Evolutionary conservation across 2,888 invertebrate genomes (phyloP).

Genomic region (Hypercompe scribonia): DNA sequence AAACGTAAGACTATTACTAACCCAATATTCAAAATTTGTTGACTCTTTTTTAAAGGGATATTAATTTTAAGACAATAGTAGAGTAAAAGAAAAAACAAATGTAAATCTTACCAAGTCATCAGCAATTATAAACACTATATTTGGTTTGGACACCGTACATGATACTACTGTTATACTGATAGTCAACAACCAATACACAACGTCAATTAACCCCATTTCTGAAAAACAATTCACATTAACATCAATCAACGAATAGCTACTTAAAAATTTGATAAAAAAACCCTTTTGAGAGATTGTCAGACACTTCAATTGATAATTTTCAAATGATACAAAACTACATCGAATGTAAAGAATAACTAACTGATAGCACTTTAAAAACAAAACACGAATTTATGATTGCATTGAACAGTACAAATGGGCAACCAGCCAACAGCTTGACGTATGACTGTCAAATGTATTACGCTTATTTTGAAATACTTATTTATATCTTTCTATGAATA

Average conservation of each 20-base stretch:
- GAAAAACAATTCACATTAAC: background rate
- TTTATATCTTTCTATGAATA: background rate
- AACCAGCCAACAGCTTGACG: background rate
- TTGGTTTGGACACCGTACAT: conserved; percentile 62
- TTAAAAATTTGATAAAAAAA: too few species aligned
- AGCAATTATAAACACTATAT: conserved; percentile 92
- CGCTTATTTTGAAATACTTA: background rate
- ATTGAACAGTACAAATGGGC: background rate
- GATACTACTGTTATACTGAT: conserved; percentile 7
- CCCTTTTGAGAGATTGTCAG: background rate
- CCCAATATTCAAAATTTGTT: background rate
- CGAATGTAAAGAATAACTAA: background rate
- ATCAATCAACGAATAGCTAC: background rate
- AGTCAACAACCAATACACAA: conserved; percentile 12
- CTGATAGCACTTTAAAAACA: background rate
- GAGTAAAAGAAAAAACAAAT: background rate
- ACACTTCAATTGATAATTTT: background rate
- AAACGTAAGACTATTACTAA: background rate
- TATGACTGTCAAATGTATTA: background rate
- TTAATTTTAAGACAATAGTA: background rate
- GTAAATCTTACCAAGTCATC: conserved; percentile 91
- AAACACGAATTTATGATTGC: background rate
- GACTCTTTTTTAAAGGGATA: background rate
- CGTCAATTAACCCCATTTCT: conserved; percentile 21
- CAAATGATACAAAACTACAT: background rate